These are phyloP conservation scores for Lasioglossum morio DNA, from an alignment of 2,888 invertebrate genomes.

Conservation along the genomic window DNA sequence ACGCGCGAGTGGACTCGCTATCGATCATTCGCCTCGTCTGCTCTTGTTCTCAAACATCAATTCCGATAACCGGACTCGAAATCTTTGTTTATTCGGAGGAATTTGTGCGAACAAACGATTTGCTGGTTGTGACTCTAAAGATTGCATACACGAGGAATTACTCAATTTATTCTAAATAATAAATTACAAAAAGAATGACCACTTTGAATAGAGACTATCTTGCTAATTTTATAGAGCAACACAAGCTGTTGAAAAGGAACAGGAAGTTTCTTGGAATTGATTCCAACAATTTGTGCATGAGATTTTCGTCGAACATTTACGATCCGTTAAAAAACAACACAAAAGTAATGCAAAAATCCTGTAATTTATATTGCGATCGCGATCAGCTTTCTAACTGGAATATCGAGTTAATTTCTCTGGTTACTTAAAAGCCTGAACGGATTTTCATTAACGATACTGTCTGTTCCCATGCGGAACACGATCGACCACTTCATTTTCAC, in stretches of 20 bases:
- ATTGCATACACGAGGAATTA: too few relatives aligned
- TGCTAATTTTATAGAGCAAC: too few relatives aligned
- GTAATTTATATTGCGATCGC: background rate
- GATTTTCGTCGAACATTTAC: too few relatives aligned
- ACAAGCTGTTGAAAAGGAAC: too few relatives aligned
- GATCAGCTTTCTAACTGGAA: background rate
- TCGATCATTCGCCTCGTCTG: background rate
- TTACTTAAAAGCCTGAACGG: background rate
- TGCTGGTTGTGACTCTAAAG: too few relatives aligned
- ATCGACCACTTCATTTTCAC: background rate
- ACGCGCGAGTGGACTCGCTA: background rate
- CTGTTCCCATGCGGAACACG: background rate
- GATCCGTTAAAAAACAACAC: background rate
- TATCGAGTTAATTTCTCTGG: background rate
- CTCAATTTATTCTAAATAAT: too few relatives aligned
- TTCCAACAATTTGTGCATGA: too few relatives aligned
- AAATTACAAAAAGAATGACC: too few relatives aligned
- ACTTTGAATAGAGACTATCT: too few relatives aligned
- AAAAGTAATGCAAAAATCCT: background rate
- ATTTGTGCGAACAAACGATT: too few relatives aligned
- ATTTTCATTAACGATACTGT: conserved; percentile 16
- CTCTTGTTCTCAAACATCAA: background rate
- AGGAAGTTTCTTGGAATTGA: too few relatives aligned
- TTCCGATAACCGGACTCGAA: background rate
- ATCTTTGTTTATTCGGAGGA: background rate